Conservation (phyloP, 2,888 invertebrate species). For the Labia minor region DNA sequence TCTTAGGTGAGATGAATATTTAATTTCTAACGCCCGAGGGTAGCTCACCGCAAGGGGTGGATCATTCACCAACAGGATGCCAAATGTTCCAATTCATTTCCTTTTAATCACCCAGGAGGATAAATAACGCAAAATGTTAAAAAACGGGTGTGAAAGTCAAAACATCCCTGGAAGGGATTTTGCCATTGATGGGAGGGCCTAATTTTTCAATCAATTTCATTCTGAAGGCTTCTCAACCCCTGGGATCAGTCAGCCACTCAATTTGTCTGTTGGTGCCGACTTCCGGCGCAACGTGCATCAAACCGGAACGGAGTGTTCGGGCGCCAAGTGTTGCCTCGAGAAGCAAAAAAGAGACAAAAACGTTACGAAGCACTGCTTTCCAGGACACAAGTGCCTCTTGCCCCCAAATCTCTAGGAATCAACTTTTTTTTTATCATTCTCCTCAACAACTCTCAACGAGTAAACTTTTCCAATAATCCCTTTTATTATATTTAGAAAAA, state of each 20-base stretch:
- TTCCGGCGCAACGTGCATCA: not conserved
- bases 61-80: too few species aligned
- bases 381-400: not conserved
- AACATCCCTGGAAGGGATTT: not conserved
- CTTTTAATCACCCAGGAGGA: not conserved
- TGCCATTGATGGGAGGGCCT: not conserved
- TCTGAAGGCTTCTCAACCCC: not conserved
- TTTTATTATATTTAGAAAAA: too few species aligned
- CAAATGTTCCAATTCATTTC: not conserved
- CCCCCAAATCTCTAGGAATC: too few species aligned
- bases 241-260: conserved; percentile 1
- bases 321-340: not conserved
- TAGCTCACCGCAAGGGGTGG: too few species aligned
- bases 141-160: not conserved
- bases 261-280: conserved; percentile 7
- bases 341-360: not conserved
- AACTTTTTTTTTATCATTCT: too few species aligned
- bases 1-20: too few species aligned
- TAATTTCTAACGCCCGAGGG: too few species aligned
- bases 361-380: not conserved
- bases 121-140: not conserved
- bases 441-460: too few species aligned
- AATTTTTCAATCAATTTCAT: conserved; percentile 2
- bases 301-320: not conserved
- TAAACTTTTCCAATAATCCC: too few species aligned